phyloP scores from a whole-genome alignment of 2,113 vertebrate genomes.

The Atrichornis clamosus region DNA sequence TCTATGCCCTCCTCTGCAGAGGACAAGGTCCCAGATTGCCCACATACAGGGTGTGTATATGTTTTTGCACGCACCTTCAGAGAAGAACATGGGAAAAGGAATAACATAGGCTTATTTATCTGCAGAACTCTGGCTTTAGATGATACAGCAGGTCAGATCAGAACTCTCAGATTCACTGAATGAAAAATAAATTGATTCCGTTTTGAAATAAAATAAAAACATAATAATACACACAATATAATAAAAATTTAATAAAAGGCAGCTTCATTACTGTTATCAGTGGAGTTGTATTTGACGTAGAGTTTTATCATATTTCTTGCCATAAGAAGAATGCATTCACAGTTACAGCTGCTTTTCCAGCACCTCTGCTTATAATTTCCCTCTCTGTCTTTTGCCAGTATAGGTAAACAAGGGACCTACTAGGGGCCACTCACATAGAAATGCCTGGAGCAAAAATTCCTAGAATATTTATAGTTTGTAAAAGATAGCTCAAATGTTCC shows the following conservation, averaged over 20 bases:
- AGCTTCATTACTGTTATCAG: not conserved
- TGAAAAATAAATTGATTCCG: not conserved
- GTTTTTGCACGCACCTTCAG: fast-evolving
- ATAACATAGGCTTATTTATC: not conserved
- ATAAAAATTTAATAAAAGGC: not conserved
- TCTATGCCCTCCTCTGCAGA: not conserved
- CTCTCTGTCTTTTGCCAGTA: not conserved
- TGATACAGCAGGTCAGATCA: not conserved
- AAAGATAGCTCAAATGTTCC: not conserved
- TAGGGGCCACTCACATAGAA: fast-evolving
- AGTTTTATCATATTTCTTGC: not conserved
- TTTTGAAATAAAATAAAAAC: not conserved
- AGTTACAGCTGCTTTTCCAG: not conserved
- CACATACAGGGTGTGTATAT: fast-evolving
- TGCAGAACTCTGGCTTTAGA: not conserved
- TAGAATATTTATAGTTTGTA: not conserved
- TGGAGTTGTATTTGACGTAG: not conserved
- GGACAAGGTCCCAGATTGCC: not conserved
- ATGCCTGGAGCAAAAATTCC: not conserved
- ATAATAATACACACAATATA: no score
- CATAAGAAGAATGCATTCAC: not conserved
- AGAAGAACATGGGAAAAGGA: not conserved
- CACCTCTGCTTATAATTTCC: not conserved
- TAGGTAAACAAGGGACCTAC: not conserved
- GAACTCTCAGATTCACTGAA: not conserved